A percentile compares a stretch with the other conserved stretches of the same genome.
Conservation (phyloP, 1,140 invertebrate species). For the Phenacoccus solenopsis region DNA sequence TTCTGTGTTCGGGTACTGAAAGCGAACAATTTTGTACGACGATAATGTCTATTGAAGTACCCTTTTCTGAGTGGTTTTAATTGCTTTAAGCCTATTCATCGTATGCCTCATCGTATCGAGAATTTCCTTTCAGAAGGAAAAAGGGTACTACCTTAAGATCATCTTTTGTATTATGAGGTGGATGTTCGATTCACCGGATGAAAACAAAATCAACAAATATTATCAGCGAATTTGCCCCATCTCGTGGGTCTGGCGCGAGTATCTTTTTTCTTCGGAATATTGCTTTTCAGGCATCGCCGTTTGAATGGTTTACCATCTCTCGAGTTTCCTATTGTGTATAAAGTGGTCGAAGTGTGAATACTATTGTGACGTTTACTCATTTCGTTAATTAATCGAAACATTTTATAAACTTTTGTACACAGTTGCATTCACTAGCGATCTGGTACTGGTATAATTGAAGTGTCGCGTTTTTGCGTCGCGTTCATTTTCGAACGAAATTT, state of each 20-base stretch:
- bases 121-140: not conserved
- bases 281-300: too few relatives aligned
- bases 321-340: not conserved
- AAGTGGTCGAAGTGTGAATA: not conserved
- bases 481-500: not conserved
- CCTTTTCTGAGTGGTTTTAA: not conserved
- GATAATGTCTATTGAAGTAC: not conserved
- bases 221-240: too few relatives aligned
- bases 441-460: not conserved
- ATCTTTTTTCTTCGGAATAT: too few relatives aligned
- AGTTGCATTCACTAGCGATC: not conserved
- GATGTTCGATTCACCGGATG: too few relatives aligned
- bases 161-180: too few relatives aligned
- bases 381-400: slow-evolving; percentile 9
- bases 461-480: not conserved
- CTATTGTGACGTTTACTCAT: slow-evolving; percentile 5
- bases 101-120: not conserved
- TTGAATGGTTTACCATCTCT: not conserved
- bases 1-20: not conserved
- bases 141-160: not conserved
- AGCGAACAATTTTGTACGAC: not conserved
- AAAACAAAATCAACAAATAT: too few relatives aligned
- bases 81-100: not conserved
- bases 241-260: too few relatives aligned
- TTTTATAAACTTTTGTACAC: not conserved